phyloP scores from a whole-genome alignment of 2,888 invertebrate species.

The Halocaridina rubra region DNA sequence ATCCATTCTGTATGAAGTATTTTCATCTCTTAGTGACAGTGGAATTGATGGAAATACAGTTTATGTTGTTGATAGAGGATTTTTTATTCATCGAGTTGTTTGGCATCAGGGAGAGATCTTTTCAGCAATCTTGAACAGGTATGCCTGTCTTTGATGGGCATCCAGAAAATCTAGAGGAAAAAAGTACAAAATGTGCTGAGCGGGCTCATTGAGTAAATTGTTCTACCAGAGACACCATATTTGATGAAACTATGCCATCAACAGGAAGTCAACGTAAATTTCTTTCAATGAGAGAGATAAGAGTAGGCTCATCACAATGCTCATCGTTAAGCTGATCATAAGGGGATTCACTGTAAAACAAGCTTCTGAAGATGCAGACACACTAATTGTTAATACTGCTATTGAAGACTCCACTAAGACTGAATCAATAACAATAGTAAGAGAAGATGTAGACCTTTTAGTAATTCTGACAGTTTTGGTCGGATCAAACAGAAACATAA shows the following conservation, averaged over 20 bases:
- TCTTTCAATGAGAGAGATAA: background rate
- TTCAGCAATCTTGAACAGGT: no score
- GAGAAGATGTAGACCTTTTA: background rate
- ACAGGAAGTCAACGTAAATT: background rate
- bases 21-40: background rate
- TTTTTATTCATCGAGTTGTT: background rate
- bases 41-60: no score
- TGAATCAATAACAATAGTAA: background rate
- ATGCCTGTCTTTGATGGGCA: no score
- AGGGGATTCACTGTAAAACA: no score
- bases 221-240: background rate
- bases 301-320: background rate
- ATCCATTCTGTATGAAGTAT: no score
- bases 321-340: no score
- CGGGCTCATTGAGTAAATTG: no score
- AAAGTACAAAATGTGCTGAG: no score
- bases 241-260: background rate
- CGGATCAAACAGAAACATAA: background rate
- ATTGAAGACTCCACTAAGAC: background rate
- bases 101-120: background rate
- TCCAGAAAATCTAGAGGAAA: no score
- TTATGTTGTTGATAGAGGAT: no score
- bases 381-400: background rate
- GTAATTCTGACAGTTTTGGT: background rate
- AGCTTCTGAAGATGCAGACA: background rate